These are phyloP conservation scores for Ormyrus labotus DNA, from an alignment of 2,888 invertebrate genomes.

Conservation along the genomic window DNA sequence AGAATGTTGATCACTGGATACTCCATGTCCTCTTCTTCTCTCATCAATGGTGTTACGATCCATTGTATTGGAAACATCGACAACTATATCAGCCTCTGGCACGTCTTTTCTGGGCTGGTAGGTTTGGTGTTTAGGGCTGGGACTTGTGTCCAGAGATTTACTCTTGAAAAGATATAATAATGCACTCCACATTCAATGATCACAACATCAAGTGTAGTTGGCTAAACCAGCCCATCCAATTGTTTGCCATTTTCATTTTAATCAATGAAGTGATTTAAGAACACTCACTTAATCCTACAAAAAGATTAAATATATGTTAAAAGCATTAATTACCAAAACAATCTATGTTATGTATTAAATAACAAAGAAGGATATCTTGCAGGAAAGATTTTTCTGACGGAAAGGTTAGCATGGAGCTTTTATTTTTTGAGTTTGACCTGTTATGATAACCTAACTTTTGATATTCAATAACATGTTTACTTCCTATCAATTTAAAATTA, in stretches of 20 bases:
- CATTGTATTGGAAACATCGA: slow-evolving; percentile 75
- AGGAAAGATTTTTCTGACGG: not conserved
- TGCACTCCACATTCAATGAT: slow-evolving; percentile 75
- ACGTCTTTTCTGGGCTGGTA: slow-evolving; percentile 59
- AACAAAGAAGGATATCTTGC: not conserved
- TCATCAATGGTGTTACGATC: slow-evolving; percentile 74
- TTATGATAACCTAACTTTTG: slow-evolving; percentile 23
- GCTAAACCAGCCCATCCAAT: slow-evolving; percentile 39
- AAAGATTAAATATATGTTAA: slow-evolving; percentile 1
- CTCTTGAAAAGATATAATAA: slow-evolving; percentile 73
- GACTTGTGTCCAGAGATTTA: slow-evolving; percentile 63
- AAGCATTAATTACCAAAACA: not conserved
- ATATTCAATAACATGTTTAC: not conserved
- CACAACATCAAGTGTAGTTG: slow-evolving; percentile 56
- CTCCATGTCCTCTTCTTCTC: slow-evolving; percentile 69
- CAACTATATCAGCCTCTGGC: slow-evolving; percentile 70
- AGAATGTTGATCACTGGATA: slow-evolving; percentile 60
- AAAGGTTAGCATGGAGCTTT: slow-evolving; percentile 21
- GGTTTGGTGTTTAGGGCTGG: slow-evolving; percentile 61
- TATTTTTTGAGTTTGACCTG: slow-evolving; percentile 20
- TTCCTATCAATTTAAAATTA: too few species aligned
- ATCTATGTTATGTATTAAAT: too few species aligned
- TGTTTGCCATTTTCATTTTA: slow-evolving; percentile 27
- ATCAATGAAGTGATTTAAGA: not conserved
- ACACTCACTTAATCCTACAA: slow-evolving; percentile 38